Evolutionary conservation across 2,888 invertebrate genomes (phyloP), one percentile per base, ranked within the genome.

Genomic region (Euplagia quadripunctaria): DNA sequence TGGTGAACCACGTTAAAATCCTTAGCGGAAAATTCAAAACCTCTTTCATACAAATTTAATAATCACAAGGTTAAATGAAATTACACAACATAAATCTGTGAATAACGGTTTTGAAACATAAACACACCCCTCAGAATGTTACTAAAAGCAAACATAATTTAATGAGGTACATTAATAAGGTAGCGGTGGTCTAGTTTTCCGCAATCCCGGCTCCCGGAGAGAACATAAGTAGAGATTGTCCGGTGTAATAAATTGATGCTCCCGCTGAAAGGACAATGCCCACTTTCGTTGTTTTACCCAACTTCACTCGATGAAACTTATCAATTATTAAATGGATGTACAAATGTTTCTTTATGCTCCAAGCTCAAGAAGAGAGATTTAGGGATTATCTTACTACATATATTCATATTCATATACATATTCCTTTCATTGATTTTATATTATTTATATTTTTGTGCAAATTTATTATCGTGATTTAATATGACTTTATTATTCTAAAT

Each of bases 91-190:
- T 52, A 31, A 42, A 52, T 41, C 52, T 68, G 51, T 64, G 41
- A 63, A 64, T 41, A 64, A 64, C 49, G 41, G 58, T 63, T 70
- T 51, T 51, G 14, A 63, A 70, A 70, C 12, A 55, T 64, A 65
- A 70, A 70, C 76, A 75, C 73, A 58, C 80, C 68, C 72, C 70
- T 66, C 12, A 70, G 71, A 74, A 77, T 71, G 70, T 78, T 81
- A 67, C 76, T 73, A 73, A 68, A 81, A 79, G 80, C 80, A 80
- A 83, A 84, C 80, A 83, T 83, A 82, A 84, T 83, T 86, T 81
- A 85, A 86, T 81, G 83, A 81, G 73, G 65, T 71, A 82, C 80
- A 84, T 87, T 87, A 85, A 79, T 80, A 75, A 81, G 79, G 74
- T 72, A 78, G 70, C 72, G 72, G 70, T 74, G 70, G 75, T 76